Evolutionary conservation across 2,113 vertebrate genomes (phyloP), one percentile per base, ranked within the genome.

Genomic region (Acrocephalus arundinaceus): DNA sequence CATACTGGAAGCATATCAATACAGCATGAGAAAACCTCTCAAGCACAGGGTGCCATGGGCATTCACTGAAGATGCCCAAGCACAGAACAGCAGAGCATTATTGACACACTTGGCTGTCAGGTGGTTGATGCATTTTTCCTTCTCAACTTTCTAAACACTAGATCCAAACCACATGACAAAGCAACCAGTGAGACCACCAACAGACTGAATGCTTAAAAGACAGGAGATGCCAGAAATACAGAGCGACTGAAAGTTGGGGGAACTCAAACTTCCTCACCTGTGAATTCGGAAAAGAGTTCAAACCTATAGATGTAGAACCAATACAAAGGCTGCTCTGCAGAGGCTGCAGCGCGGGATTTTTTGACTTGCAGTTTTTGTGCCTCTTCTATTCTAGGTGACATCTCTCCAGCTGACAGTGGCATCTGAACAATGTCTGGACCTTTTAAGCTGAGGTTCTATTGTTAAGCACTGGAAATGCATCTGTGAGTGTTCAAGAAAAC

Each of bases 401-500:
- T 73, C 74, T 41, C 37, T 90, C 46, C 52, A 91, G 59, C n/a
- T 91, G 79, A 86, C 48, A 81, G 46, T 25, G 30, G 11, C 35
- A 28, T 55, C 57, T 81, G 87, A 94, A 93, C 30, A 95, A 76
- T 55, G 33, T 37, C 73, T 55, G 15, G 49, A 73, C 61, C 18
- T 87, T 91, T 91, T 63, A 91, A 87, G 48, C 17, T 43, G 33
- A 85, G 33, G 21, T 54, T 84, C n/a, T 82, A 35, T 75, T 55
- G 73, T 81, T 85, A 85, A 89, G 74, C 51, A 77, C 57, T 57
- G 70, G 76, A 90, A 95, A 70, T 27, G 24, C 19, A 55, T 89
- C 82, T 92, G 45, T 63, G 89, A 77, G 27, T 33, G 45, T 86
- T 95, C 58, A 87, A 75, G 67, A 76, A 91, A 92, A 92, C 67